These are phyloP conservation scores for Diarsia mendica DNA, from an alignment of 2,888 invertebrate genomes.

Conservation along the genomic window DNA sequence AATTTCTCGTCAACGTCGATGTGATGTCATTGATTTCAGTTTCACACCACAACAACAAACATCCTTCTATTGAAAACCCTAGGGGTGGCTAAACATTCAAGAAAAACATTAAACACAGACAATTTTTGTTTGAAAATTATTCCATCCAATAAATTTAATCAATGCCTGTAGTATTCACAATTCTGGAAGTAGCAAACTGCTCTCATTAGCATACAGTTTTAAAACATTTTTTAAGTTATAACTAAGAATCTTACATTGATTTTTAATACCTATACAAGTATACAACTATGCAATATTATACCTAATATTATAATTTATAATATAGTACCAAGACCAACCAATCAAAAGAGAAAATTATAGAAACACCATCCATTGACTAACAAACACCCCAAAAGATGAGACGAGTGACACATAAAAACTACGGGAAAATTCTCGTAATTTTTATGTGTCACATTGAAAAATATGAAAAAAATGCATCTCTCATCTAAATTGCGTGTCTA, in stretches of 20 bases:
- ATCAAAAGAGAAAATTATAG: neutral
- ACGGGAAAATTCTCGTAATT: too few species aligned
- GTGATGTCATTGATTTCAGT: slow-evolving; percentile 84
- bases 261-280: neutral
- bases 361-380: neutral
- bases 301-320: neutral
- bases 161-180: too few species aligned
- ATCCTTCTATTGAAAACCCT: slow-evolving; percentile 77
- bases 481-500: neutral
- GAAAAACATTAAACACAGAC: neutral
- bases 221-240: neutral
- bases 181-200: neutral
- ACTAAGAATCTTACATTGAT: neutral
- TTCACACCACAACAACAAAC: slow-evolving; percentile 81
- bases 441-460: neutral
- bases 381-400: too few species aligned
- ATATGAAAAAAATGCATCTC: neutral
- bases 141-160: neutral
- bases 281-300: neutral
- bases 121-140: neutral
- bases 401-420: too few species aligned
- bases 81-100: slow-evolving; percentile 71
- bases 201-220: neutral
- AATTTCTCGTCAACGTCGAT: slow-evolving; percentile 83
- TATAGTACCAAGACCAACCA: neutral